phyloP scores from a whole-genome alignment of 2,888 invertebrate genomes.

The Mallateleia sp. region DNA sequence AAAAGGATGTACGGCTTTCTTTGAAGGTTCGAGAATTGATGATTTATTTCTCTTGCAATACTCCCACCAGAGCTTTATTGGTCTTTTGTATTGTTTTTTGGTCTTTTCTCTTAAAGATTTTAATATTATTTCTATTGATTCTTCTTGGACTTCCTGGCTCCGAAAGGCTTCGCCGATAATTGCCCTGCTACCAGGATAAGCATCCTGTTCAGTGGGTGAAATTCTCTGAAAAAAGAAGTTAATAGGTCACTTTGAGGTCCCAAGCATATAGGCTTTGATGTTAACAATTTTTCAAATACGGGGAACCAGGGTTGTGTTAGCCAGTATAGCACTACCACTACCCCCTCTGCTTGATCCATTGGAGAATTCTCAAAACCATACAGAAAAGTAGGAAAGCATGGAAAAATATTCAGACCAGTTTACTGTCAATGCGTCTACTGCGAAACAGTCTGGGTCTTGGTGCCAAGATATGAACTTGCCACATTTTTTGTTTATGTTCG shows the following conservation, averaged over 20 bases:
- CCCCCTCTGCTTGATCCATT: no score
- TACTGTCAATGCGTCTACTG: conserved; percentile 75
- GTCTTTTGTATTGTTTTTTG: conserved; percentile 13
- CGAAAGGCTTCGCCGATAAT: conserved; percentile 39
- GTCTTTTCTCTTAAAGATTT: not conserved
- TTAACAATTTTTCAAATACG: conserved; percentile 53
- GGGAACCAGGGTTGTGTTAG: conserved; percentile 77
- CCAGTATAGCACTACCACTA: conserved; percentile 67
- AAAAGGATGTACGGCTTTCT: conserved; percentile 7
- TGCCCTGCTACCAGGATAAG: conserved; percentile 46
- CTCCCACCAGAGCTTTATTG: conserved; percentile 34
- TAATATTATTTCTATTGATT: not conserved
- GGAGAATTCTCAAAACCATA: no score
- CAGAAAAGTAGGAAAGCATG: no score
- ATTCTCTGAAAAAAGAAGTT: conserved; percentile 75
- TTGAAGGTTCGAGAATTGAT: conserved; percentile 5
- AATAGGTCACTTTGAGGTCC: conserved; percentile 76
- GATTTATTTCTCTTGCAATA: conserved; percentile 27
- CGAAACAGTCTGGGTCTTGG: conserved; percentile 58
- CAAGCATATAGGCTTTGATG: conserved; percentile 64
- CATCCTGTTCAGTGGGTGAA: conserved; percentile 28
- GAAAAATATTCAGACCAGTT: conserved; percentile 46
- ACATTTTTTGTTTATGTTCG: conserved; percentile 76
- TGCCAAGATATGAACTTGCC: conserved; percentile 69
- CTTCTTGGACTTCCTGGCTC: conserved; percentile 6